A percentile compares a stretch with the other conserved stretches of the same genome.
phyloP scores from a whole-genome alignment of 2,113 vertebrate species.

The Pithys albifrons region DNA sequence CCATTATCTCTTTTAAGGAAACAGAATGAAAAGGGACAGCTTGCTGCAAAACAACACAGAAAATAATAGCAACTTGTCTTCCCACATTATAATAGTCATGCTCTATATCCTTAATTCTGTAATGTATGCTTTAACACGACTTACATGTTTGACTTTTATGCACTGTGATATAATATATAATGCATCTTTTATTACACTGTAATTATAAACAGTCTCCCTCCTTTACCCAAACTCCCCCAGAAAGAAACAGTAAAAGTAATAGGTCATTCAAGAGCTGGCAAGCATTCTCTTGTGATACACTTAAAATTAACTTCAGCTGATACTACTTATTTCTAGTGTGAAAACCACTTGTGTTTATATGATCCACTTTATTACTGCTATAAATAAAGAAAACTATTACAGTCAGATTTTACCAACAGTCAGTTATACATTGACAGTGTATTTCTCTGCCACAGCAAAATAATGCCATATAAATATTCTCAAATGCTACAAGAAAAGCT shows the following conservation, averaged over 20 bases:
- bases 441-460: neutral
- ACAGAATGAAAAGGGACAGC: neutral
- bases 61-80: neutral
- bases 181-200: neutral
- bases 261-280: neutral
- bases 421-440: neutral
- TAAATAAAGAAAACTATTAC: neutral
- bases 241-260: neutral
- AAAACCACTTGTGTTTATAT: conserved; percentile 38
- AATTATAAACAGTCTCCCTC: neutral
- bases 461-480: neutral
- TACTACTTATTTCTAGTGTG: conserved; percentile 30
- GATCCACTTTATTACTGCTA: conserved; percentile 20
- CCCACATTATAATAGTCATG: neutral
- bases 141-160: neutral
- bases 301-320: conserved; percentile 30
- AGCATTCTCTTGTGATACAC: neutral
- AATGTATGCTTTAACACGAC: neutral
- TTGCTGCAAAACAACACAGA: neutral
- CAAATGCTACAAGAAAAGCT: neutral
- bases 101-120: neutral
- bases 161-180: neutral
- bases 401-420: neutral
- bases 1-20: neutral
- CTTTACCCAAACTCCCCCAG: neutral